Conservation (phyloP, 2,113 vertebrate genomes). For the Abramis brama region DNA sequence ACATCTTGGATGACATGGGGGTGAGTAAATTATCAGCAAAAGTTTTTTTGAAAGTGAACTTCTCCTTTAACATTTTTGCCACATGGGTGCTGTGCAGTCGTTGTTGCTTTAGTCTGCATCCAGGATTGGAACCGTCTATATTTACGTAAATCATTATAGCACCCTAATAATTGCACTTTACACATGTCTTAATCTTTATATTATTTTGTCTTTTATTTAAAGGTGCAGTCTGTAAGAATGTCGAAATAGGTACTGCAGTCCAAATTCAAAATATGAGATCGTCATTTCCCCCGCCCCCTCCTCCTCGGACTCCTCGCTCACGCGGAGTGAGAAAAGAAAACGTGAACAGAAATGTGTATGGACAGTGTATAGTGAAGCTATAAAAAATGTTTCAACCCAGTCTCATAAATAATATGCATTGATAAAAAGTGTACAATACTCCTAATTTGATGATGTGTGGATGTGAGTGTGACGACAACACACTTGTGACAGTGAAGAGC, state of each 20-base stretch:
- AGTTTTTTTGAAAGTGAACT: no score
- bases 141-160: no score
- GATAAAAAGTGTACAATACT: background rate
- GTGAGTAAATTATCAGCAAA: no score
- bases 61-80: background rate
- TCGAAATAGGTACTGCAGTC: no score
- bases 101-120: background rate
- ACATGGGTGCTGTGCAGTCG: no score
- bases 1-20: no score
- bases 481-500: background rate
- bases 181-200: background rate
- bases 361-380: slow-evolving; percentile 2
- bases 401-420: background rate
- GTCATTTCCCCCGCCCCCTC: no score
- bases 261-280: no score
- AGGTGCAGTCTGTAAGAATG: no score
- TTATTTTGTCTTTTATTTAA: background rate
- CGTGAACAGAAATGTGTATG: background rate
- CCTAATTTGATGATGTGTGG: background rate
- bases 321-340: background rate
- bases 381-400: background rate
- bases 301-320: no score
- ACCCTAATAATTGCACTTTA: background rate
- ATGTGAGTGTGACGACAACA: background rate
- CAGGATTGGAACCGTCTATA: background rate